Evolutionary conservation across 2,113 vertebrate species (phyloP).

Genomic region (Verasper variegatus): DNA sequence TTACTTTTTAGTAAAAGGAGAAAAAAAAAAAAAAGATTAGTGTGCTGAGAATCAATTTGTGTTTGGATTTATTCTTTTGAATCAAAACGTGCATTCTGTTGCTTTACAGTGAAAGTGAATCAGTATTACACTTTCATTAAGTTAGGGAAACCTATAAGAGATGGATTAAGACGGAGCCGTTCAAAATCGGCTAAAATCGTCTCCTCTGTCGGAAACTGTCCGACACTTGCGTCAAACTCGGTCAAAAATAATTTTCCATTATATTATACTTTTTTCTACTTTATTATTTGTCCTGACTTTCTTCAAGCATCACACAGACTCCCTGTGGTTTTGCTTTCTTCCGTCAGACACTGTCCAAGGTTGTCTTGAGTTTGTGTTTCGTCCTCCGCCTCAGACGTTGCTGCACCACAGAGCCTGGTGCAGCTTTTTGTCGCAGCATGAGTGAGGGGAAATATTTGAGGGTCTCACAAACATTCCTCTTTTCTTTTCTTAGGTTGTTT

Average conservation of each 20-base stretch:
- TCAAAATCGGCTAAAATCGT: not conserved
- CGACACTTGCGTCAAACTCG: not conserved
- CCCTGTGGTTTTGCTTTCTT: slow-evolving; percentile 57
- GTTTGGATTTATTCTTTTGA: too few relatives aligned
- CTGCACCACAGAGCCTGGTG: slow-evolving; percentile 29
- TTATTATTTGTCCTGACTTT: slow-evolving; percentile 25
- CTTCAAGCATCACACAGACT: slow-evolving; percentile 36
- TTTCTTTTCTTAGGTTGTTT: not conserved
- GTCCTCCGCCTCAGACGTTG: slow-evolving; percentile 33
- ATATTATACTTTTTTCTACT: not conserved
- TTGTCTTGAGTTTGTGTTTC: slow-evolving; percentile 41
- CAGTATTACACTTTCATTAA: not conserved
- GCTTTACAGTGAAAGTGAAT: not conserved
- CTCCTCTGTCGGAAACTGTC: not conserved
- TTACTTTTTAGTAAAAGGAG: not conserved
- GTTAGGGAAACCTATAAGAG: not conserved
- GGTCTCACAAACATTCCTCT: slow-evolving; percentile 18
- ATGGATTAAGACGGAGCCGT: too few relatives aligned
- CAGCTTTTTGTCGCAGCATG: slow-evolving; percentile 55
- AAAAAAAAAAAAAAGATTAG: too few relatives aligned
- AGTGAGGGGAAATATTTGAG: slow-evolving; percentile 33
- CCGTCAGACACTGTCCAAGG: slow-evolving; percentile 39
- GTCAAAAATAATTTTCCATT: not conserved
- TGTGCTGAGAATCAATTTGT: too few relatives aligned
- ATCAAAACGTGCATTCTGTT: too few relatives aligned